Base-by-base conservation (phyloP, 2,797 vertebrate genomes). In the Phrynocephalus guinanensis region DNA sequence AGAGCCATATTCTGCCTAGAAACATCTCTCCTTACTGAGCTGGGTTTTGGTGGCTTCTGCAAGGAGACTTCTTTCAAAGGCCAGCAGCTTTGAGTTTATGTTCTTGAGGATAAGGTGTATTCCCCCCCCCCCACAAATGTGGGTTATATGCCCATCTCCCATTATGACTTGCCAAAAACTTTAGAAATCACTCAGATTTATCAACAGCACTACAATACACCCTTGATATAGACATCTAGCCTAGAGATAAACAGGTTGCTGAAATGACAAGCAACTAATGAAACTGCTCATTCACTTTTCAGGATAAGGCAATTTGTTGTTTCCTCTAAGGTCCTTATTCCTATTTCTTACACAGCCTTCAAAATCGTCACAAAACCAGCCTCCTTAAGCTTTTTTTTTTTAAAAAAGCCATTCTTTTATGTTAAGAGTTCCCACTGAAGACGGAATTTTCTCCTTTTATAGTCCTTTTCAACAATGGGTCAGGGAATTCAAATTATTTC, bases 401-500 rank as follows among this genome's bases (percentile, higher is more conserved):
- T 30, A 56, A 56, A 28, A 52, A 71, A 78, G 50, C 26, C 16
- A 76, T 20, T 9, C 60, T 20, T 63, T 26, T 30, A 24, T 67
- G 38, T 63, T 38, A 71, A 71, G 79, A 52, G 71, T 85, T 90
- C 75, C 81, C 85, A 82, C 88, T 84, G 79, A 89, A 90, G 88
- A 56, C 24, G 16, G 76, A 89, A 94, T 94, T 86, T 90, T 92
- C 48, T 91, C 22, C 56, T 90, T 90, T 91, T 87, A 91, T 91
- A 89, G 72, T 88, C 92, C 82, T 77, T 15, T 84, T n/a, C 30
- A 85, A 85, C 56, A 87, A 90, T 76, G 6, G 92, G 83, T 92
- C 48, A 80, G 83, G 75, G 92, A 92, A 90, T 92, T 56, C 56
- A 87, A 30, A 48, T 52, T 90, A 88, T 92, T 96, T 92, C 91